Conservation (phyloP, 2,888 invertebrate genomes). For the Neocrepidodera transversa region DNA sequence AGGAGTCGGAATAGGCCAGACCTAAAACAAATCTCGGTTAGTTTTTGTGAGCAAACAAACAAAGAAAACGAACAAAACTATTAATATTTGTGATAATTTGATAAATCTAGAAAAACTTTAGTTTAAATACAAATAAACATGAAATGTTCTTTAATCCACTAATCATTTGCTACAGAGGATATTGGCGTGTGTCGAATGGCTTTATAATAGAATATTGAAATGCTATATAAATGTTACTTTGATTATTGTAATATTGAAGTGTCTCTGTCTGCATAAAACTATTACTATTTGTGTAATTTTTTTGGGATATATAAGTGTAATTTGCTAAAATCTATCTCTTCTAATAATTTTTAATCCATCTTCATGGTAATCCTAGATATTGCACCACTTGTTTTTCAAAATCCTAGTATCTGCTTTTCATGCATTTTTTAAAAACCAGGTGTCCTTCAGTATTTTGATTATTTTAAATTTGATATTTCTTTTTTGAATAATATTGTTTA, state of each 20-base stretch:
- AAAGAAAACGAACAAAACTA: no score
- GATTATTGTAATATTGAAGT: constrained; percentile 17
- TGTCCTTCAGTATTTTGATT: no score
- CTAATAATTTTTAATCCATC: constrained; percentile 28
- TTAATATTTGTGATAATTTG: no score
- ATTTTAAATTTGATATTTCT: not conserved
- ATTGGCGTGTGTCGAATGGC: constrained; percentile 1
- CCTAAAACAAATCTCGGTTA: no score
- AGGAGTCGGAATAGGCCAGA: no score
- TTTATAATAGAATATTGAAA: constrained; percentile 16
- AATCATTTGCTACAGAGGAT: not conserved
- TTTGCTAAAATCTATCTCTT: constrained; percentile 28
- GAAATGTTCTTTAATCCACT: not conserved
- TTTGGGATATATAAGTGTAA: constrained; percentile 12
- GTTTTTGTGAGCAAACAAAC: no score
- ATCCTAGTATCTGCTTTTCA: constrained; percentile 2
- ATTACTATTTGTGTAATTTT: constrained; percentile 13
- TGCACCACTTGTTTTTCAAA: constrained; percentile 19
- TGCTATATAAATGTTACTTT: constrained; percentile 25
- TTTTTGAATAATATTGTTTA: no score
- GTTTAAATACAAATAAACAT: no score
- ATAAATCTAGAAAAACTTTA: no score
- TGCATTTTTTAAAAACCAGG: not conserved
- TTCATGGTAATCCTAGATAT: constrained; percentile 23
- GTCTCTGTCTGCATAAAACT: constrained; percentile 7